Conservation (phyloP, 2,888 invertebrate species). For the Drosophila maculinotata region DNA sequence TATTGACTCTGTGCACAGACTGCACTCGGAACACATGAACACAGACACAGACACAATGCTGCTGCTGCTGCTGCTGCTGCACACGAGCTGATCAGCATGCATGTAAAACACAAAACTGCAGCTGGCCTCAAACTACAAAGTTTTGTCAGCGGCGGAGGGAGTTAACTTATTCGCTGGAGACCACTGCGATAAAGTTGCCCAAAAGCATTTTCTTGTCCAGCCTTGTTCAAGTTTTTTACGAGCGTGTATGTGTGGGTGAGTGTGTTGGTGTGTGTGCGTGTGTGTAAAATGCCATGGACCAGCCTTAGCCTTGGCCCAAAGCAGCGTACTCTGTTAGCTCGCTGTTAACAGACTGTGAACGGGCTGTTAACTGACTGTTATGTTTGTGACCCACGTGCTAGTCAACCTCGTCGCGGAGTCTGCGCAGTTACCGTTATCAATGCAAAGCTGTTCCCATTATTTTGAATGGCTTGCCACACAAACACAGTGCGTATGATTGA, state of each 20-base stretch:
- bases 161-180: constrained; percentile 46
- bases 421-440: constrained; percentile 49
- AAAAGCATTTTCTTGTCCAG: constrained; percentile 79
- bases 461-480: too few species aligned
- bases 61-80: too few species aligned
- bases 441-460: constrained; percentile 64
- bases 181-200: constrained; percentile 43
- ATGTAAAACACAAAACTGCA: constrained; percentile 36
- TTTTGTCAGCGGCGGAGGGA: constrained; percentile 6
- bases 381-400: constrained; percentile 60
- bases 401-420: constrained; percentile 47
- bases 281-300: constrained; percentile 52
- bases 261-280: constrained; percentile 13
- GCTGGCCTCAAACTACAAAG: constrained; percentile 29
- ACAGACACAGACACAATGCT: background rate
- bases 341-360: constrained; percentile 46
- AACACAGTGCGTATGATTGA: constrained; percentile 77
- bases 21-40: too few species aligned
- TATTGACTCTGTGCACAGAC: constrained; percentile 35
- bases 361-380: constrained; percentile 42
- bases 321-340: constrained; percentile 24
- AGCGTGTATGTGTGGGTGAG: constrained; percentile 7
- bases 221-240: constrained; percentile 55
- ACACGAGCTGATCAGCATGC: constrained; percentile 25
- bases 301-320: constrained; percentile 76